Evolutionary conservation across 1,140 invertebrate species (phyloP), one percentile per base, ranked within the genome.

Genomic region (Schlechtendalia chinensis): DNA sequence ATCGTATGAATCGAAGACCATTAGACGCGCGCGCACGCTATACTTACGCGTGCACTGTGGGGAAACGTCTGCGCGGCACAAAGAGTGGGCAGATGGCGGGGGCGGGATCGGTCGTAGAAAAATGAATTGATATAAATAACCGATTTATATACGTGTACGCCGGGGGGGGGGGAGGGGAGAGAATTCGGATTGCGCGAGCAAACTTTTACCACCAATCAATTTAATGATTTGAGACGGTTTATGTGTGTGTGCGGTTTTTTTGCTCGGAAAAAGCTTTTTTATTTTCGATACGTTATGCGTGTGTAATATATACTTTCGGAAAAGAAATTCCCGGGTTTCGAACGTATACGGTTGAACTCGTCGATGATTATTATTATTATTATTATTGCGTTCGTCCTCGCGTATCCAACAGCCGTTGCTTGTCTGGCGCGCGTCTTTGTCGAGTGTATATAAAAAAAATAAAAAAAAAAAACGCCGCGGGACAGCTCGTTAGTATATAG

Each of bases 131-230:
- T 67, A 67, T 67, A 47, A 67, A 67, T 67, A 12, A 67, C 65
- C n/a, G 12, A 45, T 67, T 67, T n/a, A 47, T 47, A 29, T n/a
- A 5, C n/a, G n/a, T n/a, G n/a, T n/a, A n/a, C n/a, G n/a, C 65
- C 39, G 39, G 10, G n/a, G 5, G 63, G n/a, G n/a, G n/a, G n/a
- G n/a, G n/a, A n/a, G n/a, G n/a, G 16, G 16, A 24, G 27, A 61
- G 17, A 61, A 61, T 22, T 61, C 27, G 59, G 10, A 47, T 12
- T 14, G 32, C n/a, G n/a, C 12, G 65, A 45, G 22, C n/a, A 67
- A 67, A 67, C 65, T 67, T 67, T 67, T 67, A 29, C 39, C 39
- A 47, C 65, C 39, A 67, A 67, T 67, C 65, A 47, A 67, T 67
- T 67, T 67, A 39, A 47, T 47, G 39, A 67, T 22, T 47, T 45